Conservation (phyloP, 2,113 vertebrate genomes). For the Gnathonemus longibarbis region DNA sequence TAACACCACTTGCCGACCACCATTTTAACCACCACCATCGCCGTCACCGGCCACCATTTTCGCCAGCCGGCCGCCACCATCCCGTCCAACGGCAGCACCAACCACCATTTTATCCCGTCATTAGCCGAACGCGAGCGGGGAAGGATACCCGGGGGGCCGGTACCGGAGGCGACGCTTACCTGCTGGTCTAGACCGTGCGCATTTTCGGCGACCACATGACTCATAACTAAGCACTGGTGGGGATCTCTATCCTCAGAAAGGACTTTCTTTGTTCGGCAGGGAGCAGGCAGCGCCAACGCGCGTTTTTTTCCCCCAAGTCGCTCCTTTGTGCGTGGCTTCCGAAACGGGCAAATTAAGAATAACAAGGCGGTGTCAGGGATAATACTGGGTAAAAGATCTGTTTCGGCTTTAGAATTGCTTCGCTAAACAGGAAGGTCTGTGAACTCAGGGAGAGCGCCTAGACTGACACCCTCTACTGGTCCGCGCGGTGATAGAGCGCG, state of each 20-base stretch:
- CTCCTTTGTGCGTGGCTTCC: neutral
- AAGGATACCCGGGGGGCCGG: neutral
- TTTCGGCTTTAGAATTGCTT: neutral
- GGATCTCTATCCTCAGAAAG: conserved; percentile 59
- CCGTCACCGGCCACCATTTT: neutral
- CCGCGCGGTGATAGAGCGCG: conserved; percentile 25
- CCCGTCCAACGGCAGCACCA: conserved; percentile 30
- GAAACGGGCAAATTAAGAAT: neutral
- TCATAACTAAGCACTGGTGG: conserved; percentile 90
- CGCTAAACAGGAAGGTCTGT: neutral
- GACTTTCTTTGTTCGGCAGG: conserved; percentile 62
- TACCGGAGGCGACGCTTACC: conserved; percentile 59
- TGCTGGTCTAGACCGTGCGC: conserved; percentile 95
- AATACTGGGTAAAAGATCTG: neutral
- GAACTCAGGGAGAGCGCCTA: conserved; percentile 17
- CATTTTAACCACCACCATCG: neutral
- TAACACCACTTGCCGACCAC: neutral
- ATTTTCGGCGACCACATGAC: conserved; percentile 97
- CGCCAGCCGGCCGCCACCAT: conserved; percentile 19
- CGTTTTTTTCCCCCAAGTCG: neutral
- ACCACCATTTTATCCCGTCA: conserved; percentile 57
- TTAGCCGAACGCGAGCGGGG: conserved; percentile 27
- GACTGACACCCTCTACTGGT: conserved; percentile 25
- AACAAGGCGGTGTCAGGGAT: neutral
- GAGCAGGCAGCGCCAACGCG: conserved; percentile 14